Base-by-base conservation (phyloP, 2,113 vertebrate species). In the Pleuronectes platessa region DNA sequence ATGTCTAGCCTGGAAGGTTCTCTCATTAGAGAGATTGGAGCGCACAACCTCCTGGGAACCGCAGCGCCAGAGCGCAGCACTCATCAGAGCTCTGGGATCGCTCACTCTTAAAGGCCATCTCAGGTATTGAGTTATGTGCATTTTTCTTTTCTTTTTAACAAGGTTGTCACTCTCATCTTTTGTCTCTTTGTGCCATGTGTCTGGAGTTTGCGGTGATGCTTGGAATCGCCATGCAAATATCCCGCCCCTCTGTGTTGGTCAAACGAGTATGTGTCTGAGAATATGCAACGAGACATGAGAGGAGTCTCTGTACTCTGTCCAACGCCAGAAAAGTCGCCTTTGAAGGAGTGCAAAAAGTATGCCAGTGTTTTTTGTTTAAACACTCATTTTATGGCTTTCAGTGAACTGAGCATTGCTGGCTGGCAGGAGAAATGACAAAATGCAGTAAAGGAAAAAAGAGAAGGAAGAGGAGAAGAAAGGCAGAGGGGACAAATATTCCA, bases 1-100 rank as follows among this genome's bases (percentile, higher is more conserved):
- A 94, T 87, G 91, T 91, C 89, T 92, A 92, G 91, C 86, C 89
- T 93, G 88, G 91, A 92, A 91, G 87, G 90, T 90, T 93, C 90
- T 91, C 93, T 93, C 92, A 93, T 93, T 94, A 93, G 90, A 86
- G 84, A 87, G 78, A 83, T 84, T 90, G 87, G 86, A 88, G 87
- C 65, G 9, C 70, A 54, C 83, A 88, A 85, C 85, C 82, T 90
- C 90, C 71, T 78, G 85, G 83, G 89, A 91, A 89, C 78, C 68
- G 51, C 78, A 83, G 83, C 42, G 27, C 73, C 68, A 60, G 76
- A 86, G 60, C 11, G 17, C 68, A 76, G 58, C 47, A 51, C 65
- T 88, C 66, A 73, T 81, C 71, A 70, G 76, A 85, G 72, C 66
- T 68, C 71, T 86, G 77, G 78, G 84, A 89, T 86, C 61, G 4